These are phyloP conservation scores for Geodia barretti DNA, from an alignment of 37 sponge, comb jelly and placozoan species.

Conservation along the genomic window DNA sequence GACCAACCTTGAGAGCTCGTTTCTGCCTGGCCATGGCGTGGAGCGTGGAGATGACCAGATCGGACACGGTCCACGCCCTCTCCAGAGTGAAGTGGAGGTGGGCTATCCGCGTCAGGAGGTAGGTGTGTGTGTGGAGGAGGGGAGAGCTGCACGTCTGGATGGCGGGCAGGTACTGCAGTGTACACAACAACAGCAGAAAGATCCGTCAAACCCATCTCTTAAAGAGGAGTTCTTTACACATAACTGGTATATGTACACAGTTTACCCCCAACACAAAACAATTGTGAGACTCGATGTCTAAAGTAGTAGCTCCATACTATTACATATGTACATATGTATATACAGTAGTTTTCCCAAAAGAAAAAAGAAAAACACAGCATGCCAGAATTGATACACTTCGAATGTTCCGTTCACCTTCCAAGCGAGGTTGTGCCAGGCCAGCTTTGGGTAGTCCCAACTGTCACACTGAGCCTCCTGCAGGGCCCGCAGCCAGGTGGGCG, in stretches of 20 bases:
- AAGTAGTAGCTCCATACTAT: no score
- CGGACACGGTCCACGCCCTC: constrained; percentile 49
- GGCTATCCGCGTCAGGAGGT: constrained; percentile 46
- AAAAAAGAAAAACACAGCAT: no score
- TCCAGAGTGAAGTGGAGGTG: constrained; percentile 42
- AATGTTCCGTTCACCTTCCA: constrained; percentile 29
- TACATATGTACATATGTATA: constrained; percentile 2
- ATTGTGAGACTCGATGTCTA: no score
- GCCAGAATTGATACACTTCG: no score
- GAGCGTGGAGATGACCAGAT: constrained; percentile 49
- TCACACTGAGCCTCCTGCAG: constrained; percentile 17
- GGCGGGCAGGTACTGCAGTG: constrained; percentile 42
- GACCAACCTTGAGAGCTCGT: constrained; percentile 53
- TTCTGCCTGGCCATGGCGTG: constrained; percentile 70
- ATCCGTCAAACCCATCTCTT: not conserved
- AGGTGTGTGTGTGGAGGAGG: constrained; percentile 59
- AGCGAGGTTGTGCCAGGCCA: constrained; percentile 22
- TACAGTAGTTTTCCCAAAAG: no score
- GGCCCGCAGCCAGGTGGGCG: constrained; percentile 21
- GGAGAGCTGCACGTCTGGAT: constrained; percentile 32
- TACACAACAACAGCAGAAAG: no score
- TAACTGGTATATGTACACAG: not conserved
- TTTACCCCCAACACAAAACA: not conserved
- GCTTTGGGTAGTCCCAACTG: constrained; percentile 69
- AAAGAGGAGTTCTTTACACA: not conserved